phyloP scores from a whole-genome alignment of 1,140 invertebrate genomes.

The Megalonaias nervosa region DNA sequence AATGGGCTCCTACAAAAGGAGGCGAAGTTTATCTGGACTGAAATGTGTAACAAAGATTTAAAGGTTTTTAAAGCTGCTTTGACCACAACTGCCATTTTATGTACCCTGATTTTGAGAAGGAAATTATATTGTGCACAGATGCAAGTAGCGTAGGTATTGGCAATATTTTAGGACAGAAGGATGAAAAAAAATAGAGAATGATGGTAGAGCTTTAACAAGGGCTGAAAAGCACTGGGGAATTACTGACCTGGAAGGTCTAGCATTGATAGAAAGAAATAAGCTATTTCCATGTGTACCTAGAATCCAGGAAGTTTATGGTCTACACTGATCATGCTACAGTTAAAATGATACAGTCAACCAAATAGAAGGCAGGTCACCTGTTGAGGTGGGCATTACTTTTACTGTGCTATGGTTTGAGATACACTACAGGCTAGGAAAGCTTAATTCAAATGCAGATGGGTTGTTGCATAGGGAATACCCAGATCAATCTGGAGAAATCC shows the following conservation, averaged over 20 bases:
- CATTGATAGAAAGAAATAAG: conserved; percentile 35
- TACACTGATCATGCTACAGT: conserved; percentile 73
- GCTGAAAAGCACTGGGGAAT: conserved; percentile 34
- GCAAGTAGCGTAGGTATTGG: conserved; percentile 35
- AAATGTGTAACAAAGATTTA: too few relatives aligned
- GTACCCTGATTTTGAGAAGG: conserved; percentile 35
- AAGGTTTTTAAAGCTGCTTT: conserved; percentile 39
- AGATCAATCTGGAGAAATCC: too few relatives aligned
- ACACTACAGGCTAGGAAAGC: too few relatives aligned
- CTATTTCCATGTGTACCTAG: too few relatives aligned
- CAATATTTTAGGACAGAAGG: conserved; percentile 40
- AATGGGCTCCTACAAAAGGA: too few relatives aligned
- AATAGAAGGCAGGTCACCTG: conserved; percentile 67
- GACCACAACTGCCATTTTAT: conserved; percentile 40
- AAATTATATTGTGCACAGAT: conserved; percentile 48
- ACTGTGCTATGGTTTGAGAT: not conserved
- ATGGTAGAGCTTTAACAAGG: conserved; percentile 23
- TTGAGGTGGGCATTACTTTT: conserved; percentile 13
- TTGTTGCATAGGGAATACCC: too few relatives aligned
- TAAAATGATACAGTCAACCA: conserved; percentile 68
- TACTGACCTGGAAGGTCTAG: conserved; percentile 12
- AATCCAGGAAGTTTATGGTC: conserved; percentile 72
- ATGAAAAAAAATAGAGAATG: too few relatives aligned
- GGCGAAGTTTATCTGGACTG: too few relatives aligned
- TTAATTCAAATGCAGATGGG: too few relatives aligned